These are phyloP conservation scores for Mohoua ochrocephala DNA, from an alignment of 2,113 vertebrate genomes.

Conservation along the genomic window DNA sequence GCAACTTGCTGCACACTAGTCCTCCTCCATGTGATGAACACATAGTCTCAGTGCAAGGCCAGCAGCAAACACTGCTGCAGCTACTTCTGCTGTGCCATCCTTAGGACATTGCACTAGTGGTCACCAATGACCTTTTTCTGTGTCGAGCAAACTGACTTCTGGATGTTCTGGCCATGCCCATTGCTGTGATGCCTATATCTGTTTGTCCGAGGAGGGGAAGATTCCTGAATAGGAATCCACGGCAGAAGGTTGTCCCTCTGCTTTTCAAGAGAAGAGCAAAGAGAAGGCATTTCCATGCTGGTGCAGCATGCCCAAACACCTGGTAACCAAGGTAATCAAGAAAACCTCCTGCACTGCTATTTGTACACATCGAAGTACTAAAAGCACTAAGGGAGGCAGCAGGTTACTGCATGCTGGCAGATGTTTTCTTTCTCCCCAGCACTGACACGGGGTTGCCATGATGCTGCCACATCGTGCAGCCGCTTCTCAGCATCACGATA, in stretches of 20 bases:
- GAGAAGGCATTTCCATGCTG: not conserved
- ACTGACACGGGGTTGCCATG: not conserved
- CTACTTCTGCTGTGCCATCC: not conserved
- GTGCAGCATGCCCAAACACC: not conserved
- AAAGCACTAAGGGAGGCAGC: not conserved
- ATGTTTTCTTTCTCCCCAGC: not conserved
- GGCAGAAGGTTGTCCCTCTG: not conserved
- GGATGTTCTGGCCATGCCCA: not conserved
- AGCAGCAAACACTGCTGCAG: not conserved
- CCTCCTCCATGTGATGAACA: not conserved
- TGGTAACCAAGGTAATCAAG: not conserved
- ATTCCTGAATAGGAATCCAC: not conserved
- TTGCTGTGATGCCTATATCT: accelerated
- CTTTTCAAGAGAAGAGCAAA: not conserved
- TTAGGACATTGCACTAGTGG: not conserved
- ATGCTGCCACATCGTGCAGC: not conserved
- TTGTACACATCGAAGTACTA: not conserved
- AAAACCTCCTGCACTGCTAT: not conserved
- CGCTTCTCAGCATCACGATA: not conserved
- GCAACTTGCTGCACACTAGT: not conserved
- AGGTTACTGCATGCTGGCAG: not conserved
- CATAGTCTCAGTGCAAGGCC: not conserved
- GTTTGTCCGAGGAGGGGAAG: not conserved
- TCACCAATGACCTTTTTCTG: not conserved
- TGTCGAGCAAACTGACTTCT: not conserved